phyloP scores from a whole-genome alignment of 2,888 invertebrate genomes.

The Spilosoma lubricipeda region DNA sequence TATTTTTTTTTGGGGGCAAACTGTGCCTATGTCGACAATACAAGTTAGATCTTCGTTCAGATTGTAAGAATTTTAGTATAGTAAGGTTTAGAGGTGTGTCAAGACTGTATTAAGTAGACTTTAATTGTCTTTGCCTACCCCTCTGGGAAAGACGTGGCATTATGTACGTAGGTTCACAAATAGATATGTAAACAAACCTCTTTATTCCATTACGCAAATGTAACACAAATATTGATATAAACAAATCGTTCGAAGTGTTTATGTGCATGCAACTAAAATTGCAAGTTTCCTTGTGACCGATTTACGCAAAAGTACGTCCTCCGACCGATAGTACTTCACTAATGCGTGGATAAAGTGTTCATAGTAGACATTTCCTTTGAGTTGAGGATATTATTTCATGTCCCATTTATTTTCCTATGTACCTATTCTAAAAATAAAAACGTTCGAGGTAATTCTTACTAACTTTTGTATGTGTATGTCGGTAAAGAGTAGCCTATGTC shows the following conservation, averaged over 20 bases:
- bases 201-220: not conserved
- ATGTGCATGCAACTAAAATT: constrained; percentile 62
- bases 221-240: constrained; percentile 21
- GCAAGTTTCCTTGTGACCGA: constrained; percentile 57
- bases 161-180: not conserved
- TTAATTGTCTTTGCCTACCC: too few relatives aligned
- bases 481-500: too few relatives aligned
- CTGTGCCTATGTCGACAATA: too few relatives aligned
- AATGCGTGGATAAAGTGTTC: constrained; percentile 42
- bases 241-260: constrained; percentile 40
- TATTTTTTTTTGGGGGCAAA: too few relatives aligned
- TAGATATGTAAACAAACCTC: not conserved
- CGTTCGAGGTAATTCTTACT: not conserved
- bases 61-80: not conserved
- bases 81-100: too few relatives aligned
- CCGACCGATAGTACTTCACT: constrained; percentile 54
- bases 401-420: too few relatives aligned
- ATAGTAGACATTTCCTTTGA: constrained; percentile 41
- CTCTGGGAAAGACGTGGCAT: too few relatives aligned
- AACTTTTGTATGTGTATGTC: too few relatives aligned
- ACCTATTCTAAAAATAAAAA: not conserved
- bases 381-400: constrained; percentile 28
- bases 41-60: not conserved
- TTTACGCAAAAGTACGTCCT: constrained; percentile 67
- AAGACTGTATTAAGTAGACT: too few relatives aligned